Conservation (phyloP, 2,113 vertebrate species). For the Tricholaema leucomelas region DNA sequence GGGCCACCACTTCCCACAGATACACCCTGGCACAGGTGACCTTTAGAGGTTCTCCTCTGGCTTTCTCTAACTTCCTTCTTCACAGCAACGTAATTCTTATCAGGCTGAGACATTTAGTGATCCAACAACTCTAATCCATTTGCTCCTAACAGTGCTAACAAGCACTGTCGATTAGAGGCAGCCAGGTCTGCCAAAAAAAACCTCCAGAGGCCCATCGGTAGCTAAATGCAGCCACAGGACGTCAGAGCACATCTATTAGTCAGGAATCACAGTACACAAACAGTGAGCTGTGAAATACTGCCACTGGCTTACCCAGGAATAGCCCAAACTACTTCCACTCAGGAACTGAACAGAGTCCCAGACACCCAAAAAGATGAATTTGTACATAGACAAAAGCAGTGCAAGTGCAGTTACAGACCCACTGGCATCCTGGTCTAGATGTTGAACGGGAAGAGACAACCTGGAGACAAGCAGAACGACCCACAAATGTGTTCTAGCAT, state of each 20-base stretch:
- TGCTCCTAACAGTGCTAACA: not conserved
- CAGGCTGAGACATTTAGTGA: not conserved
- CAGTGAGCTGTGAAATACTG: not conserved
- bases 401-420: not conserved
- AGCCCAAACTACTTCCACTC: not conserved
- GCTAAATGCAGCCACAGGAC: not conserved
- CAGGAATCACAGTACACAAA: not conserved
- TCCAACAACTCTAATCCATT: not conserved
- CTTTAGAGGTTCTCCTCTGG: not conserved
- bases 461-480: not conserved
- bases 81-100: not conserved
- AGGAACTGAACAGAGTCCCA: not conserved
- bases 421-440: not conserved
- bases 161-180: constrained; percentile 15
- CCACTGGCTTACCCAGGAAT: not conserved
- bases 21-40: not conserved
- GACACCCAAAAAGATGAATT: not conserved
- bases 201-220: not conserved
- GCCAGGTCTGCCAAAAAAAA: not conserved
- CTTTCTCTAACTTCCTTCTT: not conserved
- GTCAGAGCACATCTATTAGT: not conserved
- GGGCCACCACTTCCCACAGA: not conserved
- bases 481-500: not conserved
- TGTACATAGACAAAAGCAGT: not conserved
- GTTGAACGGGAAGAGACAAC: not conserved